Conservation (phyloP, 2,888 invertebrate genomes). For the Antheraea yamamai region DNA sequence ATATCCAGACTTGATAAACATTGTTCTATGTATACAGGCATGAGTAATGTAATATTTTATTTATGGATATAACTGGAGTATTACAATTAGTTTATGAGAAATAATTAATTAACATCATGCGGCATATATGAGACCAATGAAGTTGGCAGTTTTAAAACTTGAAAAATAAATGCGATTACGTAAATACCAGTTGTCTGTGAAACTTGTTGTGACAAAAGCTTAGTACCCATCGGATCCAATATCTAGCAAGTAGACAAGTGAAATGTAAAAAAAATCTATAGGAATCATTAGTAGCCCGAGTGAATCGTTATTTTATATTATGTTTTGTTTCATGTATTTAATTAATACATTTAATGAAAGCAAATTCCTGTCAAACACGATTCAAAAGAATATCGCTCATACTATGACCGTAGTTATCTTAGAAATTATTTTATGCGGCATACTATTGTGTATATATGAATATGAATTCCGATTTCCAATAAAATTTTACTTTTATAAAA, state of each 20-base stretch:
- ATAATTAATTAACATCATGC: not conserved
- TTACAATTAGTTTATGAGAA: not conserved
- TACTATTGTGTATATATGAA: conserved; percentile 53
- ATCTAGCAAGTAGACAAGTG: not conserved
- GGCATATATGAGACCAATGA: not conserved
- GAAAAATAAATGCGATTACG: not conserved
- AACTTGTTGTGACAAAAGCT: not conserved
- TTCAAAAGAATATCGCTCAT: conserved; percentile 1
- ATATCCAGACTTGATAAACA: not conserved
- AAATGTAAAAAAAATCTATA: not conserved
- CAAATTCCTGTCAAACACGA: not conserved
- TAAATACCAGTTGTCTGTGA: not conserved
- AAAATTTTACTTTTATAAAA: conserved; percentile 37
- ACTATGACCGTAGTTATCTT: conserved; percentile 5
- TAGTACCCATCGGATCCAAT: not conserved
- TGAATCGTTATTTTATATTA: not conserved
- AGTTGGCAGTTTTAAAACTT: not conserved
- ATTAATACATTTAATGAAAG: conserved; percentile 4
- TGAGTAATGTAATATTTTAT: not conserved
- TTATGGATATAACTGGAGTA: not conserved
- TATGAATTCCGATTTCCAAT: conserved; percentile 56
- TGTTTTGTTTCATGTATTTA: conserved; percentile 14
- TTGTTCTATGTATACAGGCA: not conserved
- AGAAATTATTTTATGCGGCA: conserved; percentile 8
- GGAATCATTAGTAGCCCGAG: not conserved